These are phyloP conservation scores for Vannuccia rotundouncinata DNA, from an alignment of 2,888 invertebrate species.

Conservation along the genomic window DNA sequence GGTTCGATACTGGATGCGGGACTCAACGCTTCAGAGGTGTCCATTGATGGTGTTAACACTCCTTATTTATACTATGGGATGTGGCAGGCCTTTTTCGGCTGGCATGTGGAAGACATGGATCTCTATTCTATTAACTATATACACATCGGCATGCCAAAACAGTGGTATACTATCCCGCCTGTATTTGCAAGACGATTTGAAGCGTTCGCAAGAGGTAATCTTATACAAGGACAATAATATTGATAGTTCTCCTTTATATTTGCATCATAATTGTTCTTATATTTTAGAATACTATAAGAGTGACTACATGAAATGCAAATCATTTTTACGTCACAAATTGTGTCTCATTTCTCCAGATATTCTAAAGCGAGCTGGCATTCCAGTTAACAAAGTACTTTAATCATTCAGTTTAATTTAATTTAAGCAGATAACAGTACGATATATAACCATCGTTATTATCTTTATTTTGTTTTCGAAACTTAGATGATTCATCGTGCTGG, in stretches of 20 bases:
- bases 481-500: slow-evolving; percentile 86
- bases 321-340: slow-evolving; percentile 27
- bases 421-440: background rate
- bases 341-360: slow-evolving; percentile 9
- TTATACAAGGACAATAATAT: slow-evolving; percentile 7
- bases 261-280: background rate
- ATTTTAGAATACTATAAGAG: slow-evolving; percentile 16
- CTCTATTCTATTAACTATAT: slow-evolving; percentile 96
- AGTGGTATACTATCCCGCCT: slow-evolving; percentile 83
- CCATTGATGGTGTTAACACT: slow-evolving; percentile 78
- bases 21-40: slow-evolving; percentile 82
- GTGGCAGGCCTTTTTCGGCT: slow-evolving; percentile 99
- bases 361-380: background rate
- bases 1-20: slow-evolving; percentile 90
- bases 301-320: slow-evolving; percentile 30
- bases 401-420: background rate
- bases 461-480: background rate
- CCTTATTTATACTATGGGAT: slow-evolving; percentile 98
- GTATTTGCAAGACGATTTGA: slow-evolving; percentile 88
- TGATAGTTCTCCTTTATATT: background rate
- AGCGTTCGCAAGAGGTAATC: slow-evolving; percentile 66
- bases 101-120: slow-evolving; percentile 99
- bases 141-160: slow-evolving; percentile 93
- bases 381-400: slow-evolving; percentile 14
- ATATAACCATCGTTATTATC: background rate